A percentile compares a stretch with the other conserved stretches of the same genome.
Evolutionary conservation across 2,888 invertebrate genomes (phyloP).

Genomic region (Carabus problematicus): DNA sequence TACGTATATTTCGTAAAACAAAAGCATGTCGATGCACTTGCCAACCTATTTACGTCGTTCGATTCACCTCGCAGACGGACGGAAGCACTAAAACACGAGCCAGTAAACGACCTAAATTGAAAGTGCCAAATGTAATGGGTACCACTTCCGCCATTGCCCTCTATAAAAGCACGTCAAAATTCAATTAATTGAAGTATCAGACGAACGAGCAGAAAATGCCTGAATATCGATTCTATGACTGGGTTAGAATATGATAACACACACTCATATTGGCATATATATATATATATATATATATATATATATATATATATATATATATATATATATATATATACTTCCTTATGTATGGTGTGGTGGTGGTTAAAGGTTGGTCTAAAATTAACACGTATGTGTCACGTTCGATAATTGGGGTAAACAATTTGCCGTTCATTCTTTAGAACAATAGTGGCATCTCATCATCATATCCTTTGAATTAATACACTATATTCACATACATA

Average conservation of each 20-base stretch:
- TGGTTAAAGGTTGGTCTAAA: too few relatives aligned
- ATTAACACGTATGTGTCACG: too few relatives aligned
- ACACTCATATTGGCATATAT: too few relatives aligned
- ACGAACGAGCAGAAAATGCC: slow-evolving; percentile 1
- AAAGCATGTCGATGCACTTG: not conserved
- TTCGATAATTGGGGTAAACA: too few relatives aligned
- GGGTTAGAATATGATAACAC: not conserved
- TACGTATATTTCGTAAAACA: not conserved
- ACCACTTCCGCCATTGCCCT: slow-evolving; percentile 20
- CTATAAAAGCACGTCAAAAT: slow-evolving; percentile 39
- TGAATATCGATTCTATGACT: not conserved
- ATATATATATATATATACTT: too few relatives aligned
- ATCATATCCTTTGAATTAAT: not conserved
- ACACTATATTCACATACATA: slow-evolving; percentile 14
- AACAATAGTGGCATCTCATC: too few relatives aligned
- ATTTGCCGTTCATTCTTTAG: too few relatives aligned
- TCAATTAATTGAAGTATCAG: slow-evolving; percentile 31
- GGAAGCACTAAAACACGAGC: slow-evolving; percentile 33
- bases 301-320: too few relatives aligned
- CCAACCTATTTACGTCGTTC: not conserved
- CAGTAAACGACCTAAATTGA: slow-evolving; percentile 35
- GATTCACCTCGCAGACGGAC: slow-evolving; percentile 1
- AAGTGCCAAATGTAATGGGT: slow-evolving; percentile 28
- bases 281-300: too few relatives aligned
- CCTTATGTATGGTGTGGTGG: too few relatives aligned